Evolutionary conservation across 2,888 invertebrate genomes (phyloP), one percentile per base, ranked within the genome.

Genomic region (Drosophila lacicola): DNA sequence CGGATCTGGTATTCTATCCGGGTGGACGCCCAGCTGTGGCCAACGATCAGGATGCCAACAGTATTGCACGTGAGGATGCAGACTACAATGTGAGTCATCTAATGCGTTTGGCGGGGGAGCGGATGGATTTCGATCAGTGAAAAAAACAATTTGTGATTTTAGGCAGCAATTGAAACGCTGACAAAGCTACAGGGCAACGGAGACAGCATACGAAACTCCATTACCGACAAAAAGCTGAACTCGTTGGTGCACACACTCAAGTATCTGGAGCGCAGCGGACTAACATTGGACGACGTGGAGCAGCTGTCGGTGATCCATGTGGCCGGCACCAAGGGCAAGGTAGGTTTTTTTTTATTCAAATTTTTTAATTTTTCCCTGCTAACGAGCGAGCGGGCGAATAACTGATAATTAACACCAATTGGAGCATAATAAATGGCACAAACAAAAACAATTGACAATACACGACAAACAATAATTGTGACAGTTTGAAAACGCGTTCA

Each of bases 321-420:
- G 6, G 95, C 98, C 67, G 99, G 99, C 10, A 99, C 99, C 1
- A 99, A 99, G 93, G 99, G 99, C 55, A 99, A 99, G 93, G 95
- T 17, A 17, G 17, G 17, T 17, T 2, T 17, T 17, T 17, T 17
- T 17, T n/a, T n/a, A n/a, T n/a, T n/a, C n/a, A n/a, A n/a, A n/a
- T n/a, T 17, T 17, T 17, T 17, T 17, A 17, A 17, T 17, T 34
- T 34, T 11, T 11, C 0, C 25, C 25, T 6, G 9, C 14, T 1
- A 39, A 9, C 17, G 29, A 17, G 17, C 17, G 42, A 39, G 4
- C 17, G 29, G 10, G 17, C 17, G 42, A 21, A 11, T 9, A 57
- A 17, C 37, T 39, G 19, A 19, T 34, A 47, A 51, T 51, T 51
- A 51, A 14, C 39, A 58, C 42, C 2, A 21, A 37, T 17, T 44